Conservation (phyloP, 1,140 invertebrate genomes). For the Zaprionus taronus region DNA sequence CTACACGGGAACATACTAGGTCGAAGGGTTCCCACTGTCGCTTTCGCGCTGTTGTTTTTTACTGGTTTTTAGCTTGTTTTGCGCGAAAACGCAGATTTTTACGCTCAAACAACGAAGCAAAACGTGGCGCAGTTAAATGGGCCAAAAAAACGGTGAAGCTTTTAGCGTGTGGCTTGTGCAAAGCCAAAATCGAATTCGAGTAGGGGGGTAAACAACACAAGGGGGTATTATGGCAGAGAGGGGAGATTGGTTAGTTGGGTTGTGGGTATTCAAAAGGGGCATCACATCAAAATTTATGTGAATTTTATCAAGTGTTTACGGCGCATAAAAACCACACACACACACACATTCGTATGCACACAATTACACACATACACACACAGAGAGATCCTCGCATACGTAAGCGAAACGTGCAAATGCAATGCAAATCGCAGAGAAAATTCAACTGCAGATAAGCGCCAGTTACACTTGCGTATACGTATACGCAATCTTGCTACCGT, state of each 20-base stretch:
- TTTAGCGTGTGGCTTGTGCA: constrained; percentile 46
- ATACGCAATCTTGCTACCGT: constrained; percentile 40
- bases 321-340: constrained; percentile 61
- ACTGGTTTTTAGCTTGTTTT: constrained; percentile 35
- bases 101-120: constrained; percentile 34
- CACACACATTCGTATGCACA: not conserved
- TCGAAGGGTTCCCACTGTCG: no score
- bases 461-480: constrained; percentile 33
- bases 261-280: constrained; percentile 12
- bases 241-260: not conserved
- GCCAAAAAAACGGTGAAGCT: constrained; percentile 35
- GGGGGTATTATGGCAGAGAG: not conserved
- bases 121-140: constrained; percentile 48
- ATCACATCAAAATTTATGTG: constrained; percentile 73
- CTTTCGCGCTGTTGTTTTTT: no score
- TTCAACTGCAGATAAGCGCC: constrained; percentile 42
- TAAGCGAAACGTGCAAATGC: constrained; percentile 38
- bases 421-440: constrained; percentile 51
- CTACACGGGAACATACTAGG: no score
- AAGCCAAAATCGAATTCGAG: constrained; percentile 54
- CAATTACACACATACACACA: not conserved
- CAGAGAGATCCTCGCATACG: not conserved
- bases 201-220: not conserved
- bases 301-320: constrained; percentile 82
- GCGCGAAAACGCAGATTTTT: constrained; percentile 38